These are phyloP conservation scores for Drosophila neocordata DNA, from an alignment of 1,140 invertebrate species.

Conservation along the genomic window DNA sequence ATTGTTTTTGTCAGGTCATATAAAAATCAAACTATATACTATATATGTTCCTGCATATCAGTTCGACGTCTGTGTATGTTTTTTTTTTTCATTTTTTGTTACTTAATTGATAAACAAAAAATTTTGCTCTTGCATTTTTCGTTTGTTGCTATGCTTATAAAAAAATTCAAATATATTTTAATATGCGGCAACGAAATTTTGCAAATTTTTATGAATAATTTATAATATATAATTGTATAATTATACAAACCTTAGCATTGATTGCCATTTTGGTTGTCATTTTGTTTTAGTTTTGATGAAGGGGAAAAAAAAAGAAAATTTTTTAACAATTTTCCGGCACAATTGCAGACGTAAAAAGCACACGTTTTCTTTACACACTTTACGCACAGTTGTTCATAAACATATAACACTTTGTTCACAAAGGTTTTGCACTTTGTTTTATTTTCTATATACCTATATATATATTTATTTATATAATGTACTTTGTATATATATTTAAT, in stretches of 20 bases:
- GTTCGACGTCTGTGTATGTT: background rate
- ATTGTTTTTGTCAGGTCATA: constrained; percentile 1
- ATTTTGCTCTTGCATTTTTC: constrained; percentile 10
- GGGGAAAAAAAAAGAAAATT: background rate
- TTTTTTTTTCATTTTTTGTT: no score
- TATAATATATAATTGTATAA: background rate
- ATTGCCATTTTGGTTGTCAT: constrained; percentile 81
- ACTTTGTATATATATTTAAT: constrained; percentile 5
- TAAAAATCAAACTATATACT: background rate
- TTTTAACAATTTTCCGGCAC: background rate
- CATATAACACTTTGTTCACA: background rate
- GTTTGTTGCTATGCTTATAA: constrained; percentile 40
- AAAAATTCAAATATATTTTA: constrained; percentile 21
- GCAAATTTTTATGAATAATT: constrained; percentile 3
- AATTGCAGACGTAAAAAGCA: background rate
- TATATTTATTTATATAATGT: background rate
- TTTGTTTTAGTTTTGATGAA: constrained; percentile 14
- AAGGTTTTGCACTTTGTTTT: constrained; percentile 8
- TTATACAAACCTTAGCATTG: constrained; percentile 73
- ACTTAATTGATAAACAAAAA: background rate
- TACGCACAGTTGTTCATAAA: background rate
- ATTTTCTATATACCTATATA: background rate
- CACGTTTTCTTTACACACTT: background rate
- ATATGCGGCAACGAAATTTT: background rate
- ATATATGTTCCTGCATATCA: background rate